Evolutionary conservation across 2,113 vertebrate species (phyloP).

Genomic region (Chroicocephalus ridibundus): DNA sequence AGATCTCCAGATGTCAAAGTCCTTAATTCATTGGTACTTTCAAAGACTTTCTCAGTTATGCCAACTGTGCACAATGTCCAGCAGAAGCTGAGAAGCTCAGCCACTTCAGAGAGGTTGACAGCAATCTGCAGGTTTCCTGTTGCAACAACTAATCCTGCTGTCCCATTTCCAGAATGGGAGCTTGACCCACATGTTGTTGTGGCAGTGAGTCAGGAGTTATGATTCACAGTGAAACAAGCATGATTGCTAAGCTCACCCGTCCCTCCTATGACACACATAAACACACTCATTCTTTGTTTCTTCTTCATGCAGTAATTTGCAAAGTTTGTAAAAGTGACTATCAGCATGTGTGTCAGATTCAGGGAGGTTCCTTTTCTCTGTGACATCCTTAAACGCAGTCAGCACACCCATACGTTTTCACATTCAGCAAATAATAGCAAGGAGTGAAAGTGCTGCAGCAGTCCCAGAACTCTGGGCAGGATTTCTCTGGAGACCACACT

Average conservation of each 20-base stretch:
- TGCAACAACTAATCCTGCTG: neutral
- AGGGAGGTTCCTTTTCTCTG: neutral
- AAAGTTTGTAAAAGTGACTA: neutral
- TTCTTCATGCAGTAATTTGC: neutral
- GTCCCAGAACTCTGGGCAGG: neutral
- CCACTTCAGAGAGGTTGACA: neutral
- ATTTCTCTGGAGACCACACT: neutral
- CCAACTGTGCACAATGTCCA: neutral
- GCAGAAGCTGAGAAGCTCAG: neutral
- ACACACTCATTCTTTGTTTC: neutral
- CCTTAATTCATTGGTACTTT: neutral
- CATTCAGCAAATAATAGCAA: neutral
- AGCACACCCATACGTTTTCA: neutral
- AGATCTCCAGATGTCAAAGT: neutral
- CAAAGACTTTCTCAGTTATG: neutral
- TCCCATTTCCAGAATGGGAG: neutral
- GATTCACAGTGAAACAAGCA: neutral
- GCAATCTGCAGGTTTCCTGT: neutral
- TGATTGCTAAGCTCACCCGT: neutral
- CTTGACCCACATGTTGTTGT: neutral
- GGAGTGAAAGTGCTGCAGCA: neutral
- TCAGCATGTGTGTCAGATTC: neutral
- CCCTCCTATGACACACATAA: neutral
- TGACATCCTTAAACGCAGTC: neutral
- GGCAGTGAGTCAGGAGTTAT: slow-evolving; percentile 11